phyloP scores from a whole-genome alignment of 2,113 vertebrate species.

The Nothoprocta perdicaria region DNA sequence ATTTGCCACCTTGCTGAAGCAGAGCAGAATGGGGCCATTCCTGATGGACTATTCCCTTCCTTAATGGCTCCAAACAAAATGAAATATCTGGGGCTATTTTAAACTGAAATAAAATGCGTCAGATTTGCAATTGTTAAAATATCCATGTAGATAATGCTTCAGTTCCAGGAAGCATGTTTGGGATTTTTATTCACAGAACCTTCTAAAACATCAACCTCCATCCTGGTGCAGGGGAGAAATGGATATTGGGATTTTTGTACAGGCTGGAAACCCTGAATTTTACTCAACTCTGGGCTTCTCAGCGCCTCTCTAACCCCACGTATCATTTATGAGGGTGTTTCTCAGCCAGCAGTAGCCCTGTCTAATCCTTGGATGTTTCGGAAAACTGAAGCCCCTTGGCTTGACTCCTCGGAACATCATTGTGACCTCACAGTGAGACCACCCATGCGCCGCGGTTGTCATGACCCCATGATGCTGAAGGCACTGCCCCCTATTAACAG shows the following conservation, averaged over 20 bases:
- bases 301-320: too few species aligned
- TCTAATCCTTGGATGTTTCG: neutral
- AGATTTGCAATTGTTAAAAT: neutral
- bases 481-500: neutral
- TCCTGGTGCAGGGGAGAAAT: neutral
- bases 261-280: neutral
- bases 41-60: neutral
- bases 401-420: neutral
- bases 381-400: neutral
- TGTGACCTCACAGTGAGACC: accelerated
- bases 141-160: neutral
- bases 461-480: neutral
- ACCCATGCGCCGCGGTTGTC: neutral
- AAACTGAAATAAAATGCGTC: neutral
- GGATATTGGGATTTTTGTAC: neutral
- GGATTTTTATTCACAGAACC: neutral
- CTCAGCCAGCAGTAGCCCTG: neutral
- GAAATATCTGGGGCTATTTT: neutral
- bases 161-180: accelerated
- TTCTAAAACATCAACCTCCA: neutral
- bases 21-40: neutral
- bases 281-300: neutral
- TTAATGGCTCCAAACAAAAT: neutral
- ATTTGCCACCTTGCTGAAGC: neutral
- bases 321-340: neutral